A percentile compares a stretch with the other conserved stretches of the same genome.
Conservation (phyloP, 2,888 invertebrate species). For the Rotaria magnacalcarata region DNA sequence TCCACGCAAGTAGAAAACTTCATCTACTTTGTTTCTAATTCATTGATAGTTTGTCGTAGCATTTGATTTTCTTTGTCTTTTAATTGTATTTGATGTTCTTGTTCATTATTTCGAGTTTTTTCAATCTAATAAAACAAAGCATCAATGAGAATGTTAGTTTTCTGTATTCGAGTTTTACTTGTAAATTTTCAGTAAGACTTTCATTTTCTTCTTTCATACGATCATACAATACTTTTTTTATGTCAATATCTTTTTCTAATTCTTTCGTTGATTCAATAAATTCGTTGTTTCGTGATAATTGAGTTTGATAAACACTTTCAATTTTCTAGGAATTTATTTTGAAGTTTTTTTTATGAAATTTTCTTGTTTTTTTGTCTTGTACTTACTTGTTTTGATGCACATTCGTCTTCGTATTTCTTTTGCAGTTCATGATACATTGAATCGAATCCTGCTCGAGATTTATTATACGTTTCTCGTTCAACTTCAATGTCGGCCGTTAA, state of each 20-base stretch:
- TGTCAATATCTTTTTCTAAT: conserved; percentile 90
- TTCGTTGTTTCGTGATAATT: conserved; percentile 86
- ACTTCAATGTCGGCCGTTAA: conserved; percentile 53
- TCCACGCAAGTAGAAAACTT: no score
- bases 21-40: not conserved
- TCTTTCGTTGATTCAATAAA: conserved; percentile 93
- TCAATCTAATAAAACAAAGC: not conserved
- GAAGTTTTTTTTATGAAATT: not conserved
- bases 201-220: conserved; percentile 92
- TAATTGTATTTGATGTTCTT: not conserved
- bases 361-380: not conserved
- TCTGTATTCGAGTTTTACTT: conserved; percentile 66
- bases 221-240: conserved; percentile 69
- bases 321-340: conserved; percentile 59
- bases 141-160: no score
- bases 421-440: conserved; percentile 57
- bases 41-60: not conserved
- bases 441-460: conserved; percentile 58
- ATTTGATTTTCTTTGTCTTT: conserved; percentile 48
- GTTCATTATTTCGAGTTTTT: conserved; percentile 22
- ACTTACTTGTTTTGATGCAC: conserved; percentile 55
- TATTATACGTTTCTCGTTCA: conserved; percentile 59
- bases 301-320: conserved; percentile 77
- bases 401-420: conserved; percentile 58
- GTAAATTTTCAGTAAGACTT: conserved; percentile 93